Evolutionary conservation across 2,888 invertebrate genomes (phyloP).

Genomic region (Synergus umbraculus): DNA sequence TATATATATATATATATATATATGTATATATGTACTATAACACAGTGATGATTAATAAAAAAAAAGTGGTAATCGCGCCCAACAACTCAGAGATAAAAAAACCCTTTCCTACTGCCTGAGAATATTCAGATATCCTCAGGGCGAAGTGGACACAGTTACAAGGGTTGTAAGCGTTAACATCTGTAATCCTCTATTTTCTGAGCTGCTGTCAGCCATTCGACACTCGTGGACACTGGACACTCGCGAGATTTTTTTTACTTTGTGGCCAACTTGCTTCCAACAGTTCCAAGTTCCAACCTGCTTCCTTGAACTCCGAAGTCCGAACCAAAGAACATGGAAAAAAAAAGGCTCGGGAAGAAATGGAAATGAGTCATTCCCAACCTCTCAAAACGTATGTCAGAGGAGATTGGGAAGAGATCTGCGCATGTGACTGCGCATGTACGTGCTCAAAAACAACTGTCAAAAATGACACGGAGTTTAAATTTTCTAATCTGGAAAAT

Average conservation of each 20-base stretch:
- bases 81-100: neutral
- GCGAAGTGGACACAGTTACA: neutral
- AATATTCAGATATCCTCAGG: neutral
- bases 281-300: neutral
- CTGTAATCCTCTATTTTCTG: neutral
- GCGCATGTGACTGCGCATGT: no score
- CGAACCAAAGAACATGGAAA: neutral
- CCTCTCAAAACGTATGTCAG: neutral
- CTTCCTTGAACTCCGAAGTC: neutral
- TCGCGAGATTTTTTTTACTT: neutral
- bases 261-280: neutral
- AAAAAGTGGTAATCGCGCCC: conserved; percentile 6
- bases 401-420: neutral
- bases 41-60: neutral
- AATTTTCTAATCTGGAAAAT: no score
- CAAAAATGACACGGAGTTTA: no score
- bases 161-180: neutral
- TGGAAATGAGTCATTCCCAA: conserved; percentile 7
- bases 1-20: neutral
- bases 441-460: no score
- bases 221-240: neutral
- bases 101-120: neutral
- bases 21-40: neutral
- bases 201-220: neutral
- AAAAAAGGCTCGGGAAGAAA: neutral